A percentile compares a stretch with the other conserved stretches of the same genome.
phyloP scores from a whole-genome alignment of 23 tunicate genomes.

The Ciona savignyi region DNA sequence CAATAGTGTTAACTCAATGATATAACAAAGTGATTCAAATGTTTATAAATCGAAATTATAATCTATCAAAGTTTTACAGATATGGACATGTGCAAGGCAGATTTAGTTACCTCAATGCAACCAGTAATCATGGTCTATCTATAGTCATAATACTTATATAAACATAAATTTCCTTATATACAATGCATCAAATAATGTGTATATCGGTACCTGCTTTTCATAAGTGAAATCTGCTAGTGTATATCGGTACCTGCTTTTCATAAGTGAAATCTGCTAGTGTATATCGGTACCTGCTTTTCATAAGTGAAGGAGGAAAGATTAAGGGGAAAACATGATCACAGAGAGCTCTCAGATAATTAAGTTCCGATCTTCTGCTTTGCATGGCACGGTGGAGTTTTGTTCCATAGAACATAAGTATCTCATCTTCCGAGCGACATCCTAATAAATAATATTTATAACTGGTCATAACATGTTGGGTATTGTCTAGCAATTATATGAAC shows the following conservation, averaged over 20 bases:
- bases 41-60: too few relatives aligned
- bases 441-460: too few relatives aligned
- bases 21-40: too few relatives aligned
- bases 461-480: too few relatives aligned
- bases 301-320: constrained; percentile 34
- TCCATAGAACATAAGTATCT: constrained; percentile 57
- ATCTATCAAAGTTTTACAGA: too few relatives aligned
- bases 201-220: constrained; percentile 44
- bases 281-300: constrained; percentile 51
- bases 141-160: not conserved
- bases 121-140: too few relatives aligned
- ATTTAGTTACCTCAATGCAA: too few relatives aligned
- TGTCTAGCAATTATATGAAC: too few relatives aligned
- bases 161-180: not conserved
- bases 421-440: constrained; percentile 67
- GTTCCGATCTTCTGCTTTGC: constrained; percentile 53
- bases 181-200: not conserved
- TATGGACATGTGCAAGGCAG: too few relatives aligned
- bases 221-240: constrained; percentile 23
- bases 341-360: constrained; percentile 65
- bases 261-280: constrained; percentile 24
- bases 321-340: constrained; percentile 50
- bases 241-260: constrained; percentile 58
- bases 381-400: constrained; percentile 38
- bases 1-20: too few relatives aligned